Conservation (phyloP, 2,888 invertebrate genomes). For the Tridacna crocea region DNA sequence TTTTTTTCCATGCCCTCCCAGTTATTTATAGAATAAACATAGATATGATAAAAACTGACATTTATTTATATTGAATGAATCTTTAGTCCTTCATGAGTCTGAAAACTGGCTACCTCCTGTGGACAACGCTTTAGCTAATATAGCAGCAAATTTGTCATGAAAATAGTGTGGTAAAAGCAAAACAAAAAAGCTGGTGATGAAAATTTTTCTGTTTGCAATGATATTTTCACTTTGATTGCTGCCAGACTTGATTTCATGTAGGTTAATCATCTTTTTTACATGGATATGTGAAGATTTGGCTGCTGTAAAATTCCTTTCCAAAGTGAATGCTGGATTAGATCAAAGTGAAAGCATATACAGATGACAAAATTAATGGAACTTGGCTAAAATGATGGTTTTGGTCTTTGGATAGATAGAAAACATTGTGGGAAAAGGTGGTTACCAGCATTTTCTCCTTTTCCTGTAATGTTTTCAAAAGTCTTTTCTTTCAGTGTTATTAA, state of each 20-base stretch:
- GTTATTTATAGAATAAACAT: constrained; percentile 1
- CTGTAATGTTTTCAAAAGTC: no score
- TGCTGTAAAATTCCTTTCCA: neutral
- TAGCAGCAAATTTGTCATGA: neutral
- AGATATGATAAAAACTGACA: neutral
- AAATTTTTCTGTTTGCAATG: neutral
- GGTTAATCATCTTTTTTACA: neutral
- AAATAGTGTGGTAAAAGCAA: neutral
- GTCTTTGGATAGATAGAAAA: no score
- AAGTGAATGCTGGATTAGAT: no score
- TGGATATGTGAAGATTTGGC: neutral
- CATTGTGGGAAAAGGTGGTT: no score
- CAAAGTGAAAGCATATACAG: no score
- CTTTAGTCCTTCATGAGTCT: neutral
- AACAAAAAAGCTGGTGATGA: neutral
- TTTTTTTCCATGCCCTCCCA: neutral
- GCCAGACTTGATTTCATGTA: neutral
- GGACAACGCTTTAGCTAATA: neutral
- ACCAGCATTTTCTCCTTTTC: no score
- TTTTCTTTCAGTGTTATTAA: no score
- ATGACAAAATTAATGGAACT: no score
- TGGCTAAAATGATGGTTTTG: no score
- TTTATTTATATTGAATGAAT: no score
- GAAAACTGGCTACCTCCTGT: neutral
- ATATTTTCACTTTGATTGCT: neutral